Evolutionary conservation across 2,113 vertebrate genomes (phyloP).

Genomic region (Tyrannus savana): DNA sequence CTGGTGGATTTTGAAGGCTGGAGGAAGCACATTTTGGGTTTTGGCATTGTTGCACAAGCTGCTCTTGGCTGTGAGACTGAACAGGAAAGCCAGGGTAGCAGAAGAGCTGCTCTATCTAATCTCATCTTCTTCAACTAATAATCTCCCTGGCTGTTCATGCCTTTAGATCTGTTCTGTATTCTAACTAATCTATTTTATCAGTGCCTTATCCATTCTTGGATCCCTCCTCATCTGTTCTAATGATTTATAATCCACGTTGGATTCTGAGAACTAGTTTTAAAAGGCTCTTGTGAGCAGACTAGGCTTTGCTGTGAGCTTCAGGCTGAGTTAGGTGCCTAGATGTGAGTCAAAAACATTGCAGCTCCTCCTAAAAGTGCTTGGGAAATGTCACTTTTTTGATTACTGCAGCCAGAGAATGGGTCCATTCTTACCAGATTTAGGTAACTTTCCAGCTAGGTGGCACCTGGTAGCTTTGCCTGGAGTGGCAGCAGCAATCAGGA

Average conservation of each 20-base stretch:
- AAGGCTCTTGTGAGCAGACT: background rate
- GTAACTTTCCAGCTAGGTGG: background rate
- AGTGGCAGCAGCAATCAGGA: background rate
- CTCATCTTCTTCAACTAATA: constrained; percentile 11
- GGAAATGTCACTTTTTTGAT: background rate
- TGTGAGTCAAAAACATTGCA: background rate
- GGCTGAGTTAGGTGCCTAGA: background rate
- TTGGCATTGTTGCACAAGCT: background rate
- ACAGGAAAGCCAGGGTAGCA: background rate
- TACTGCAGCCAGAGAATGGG: background rate
- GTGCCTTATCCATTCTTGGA: constrained; percentile 1
- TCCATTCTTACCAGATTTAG: background rate
- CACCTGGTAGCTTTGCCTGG: background rate
- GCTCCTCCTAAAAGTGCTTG: background rate
- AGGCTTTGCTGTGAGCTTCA: background rate
- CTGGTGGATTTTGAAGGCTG: background rate
- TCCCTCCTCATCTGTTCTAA: constrained; percentile 18
- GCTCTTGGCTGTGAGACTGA: background rate
- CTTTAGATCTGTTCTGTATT: background rate
- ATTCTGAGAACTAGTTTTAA: background rate
- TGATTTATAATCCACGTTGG: constrained; percentile 1
- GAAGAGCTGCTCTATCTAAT: constrained; percentile 32
- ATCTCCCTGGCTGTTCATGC: background rate
- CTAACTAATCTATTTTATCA: background rate
- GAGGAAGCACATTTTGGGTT: background rate